Evolutionary conservation across 2,888 invertebrate species (phyloP).

Genomic region (Rhingia rostrata): DNA sequence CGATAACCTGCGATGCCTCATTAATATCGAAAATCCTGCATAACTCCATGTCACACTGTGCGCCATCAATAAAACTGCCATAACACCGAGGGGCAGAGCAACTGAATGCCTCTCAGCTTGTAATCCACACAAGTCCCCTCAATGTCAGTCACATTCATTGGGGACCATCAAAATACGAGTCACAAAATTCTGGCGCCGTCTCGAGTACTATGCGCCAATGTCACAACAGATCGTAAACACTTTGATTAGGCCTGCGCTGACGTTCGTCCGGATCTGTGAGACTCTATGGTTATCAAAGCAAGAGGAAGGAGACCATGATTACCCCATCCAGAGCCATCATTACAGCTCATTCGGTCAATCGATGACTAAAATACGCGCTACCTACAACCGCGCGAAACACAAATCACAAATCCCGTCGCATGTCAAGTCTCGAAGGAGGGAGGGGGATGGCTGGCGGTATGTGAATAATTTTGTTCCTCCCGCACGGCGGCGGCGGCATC

Average conservation of each 20-base stretch:
- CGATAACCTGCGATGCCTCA: conserved; percentile 22
- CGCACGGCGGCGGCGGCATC: background rate
- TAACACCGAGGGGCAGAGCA: conserved; percentile 12
- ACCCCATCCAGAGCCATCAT: conserved; percentile 51
- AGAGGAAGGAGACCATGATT: conserved; percentile 58
- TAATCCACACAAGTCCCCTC: conserved; percentile 22
- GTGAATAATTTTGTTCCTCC: conserved; percentile 60
- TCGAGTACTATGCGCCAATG: conserved; percentile 37
- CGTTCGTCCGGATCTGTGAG: conserved; percentile 29
- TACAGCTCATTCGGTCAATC: conserved; percentile 68
- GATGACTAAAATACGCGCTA: conserved; percentile 62
- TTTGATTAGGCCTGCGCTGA: conserved; percentile 63
- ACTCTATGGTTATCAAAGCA: conserved; percentile 13
- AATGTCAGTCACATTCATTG: conserved; percentile 63
- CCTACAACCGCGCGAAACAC: conserved; percentile 62
- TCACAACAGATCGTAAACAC: conserved; percentile 72
- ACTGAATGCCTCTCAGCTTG: conserved; percentile 18
- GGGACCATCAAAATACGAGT: conserved; percentile 63
- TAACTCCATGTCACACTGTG: conserved; percentile 53
- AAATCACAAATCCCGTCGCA: conserved; percentile 68
- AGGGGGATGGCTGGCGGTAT: conserved; percentile 7
- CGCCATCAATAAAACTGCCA: conserved; percentile 53
- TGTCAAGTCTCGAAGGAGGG: conserved; percentile 23
- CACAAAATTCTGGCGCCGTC: conserved; percentile 69
- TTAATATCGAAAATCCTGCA: conserved; percentile 49